Evolutionary conservation across 23 tunicate genomes (phyloP).

Genomic region (Botrylloides violaceus): DNA sequence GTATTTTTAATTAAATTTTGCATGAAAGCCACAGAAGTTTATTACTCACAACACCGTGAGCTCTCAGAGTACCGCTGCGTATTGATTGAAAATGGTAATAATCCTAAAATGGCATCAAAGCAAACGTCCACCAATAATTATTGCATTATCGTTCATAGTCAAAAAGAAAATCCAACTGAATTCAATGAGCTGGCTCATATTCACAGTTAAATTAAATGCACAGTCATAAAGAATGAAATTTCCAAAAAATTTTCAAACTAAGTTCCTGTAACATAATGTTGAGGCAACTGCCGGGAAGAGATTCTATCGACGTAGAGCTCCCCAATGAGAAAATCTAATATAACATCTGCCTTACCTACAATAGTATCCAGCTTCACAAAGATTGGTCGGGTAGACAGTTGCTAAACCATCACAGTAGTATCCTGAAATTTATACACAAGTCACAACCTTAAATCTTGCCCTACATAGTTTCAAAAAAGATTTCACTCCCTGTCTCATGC

Average conservation of each 20-base stretch:
- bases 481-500: too few species aligned
- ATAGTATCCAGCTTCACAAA: constrained; percentile 53
- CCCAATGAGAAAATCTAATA: too few species aligned
- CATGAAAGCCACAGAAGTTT: neutral
- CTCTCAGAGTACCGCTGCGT: neutral
- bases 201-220: too few species aligned
- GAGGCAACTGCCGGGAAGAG: neutral
- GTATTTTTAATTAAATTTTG: too few species aligned
- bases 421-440: constrained; percentile 20
- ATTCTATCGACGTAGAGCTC: neutral
- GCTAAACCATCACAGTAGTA: constrained; percentile 53
- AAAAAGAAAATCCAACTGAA: too few species aligned
- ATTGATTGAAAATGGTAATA: neutral
- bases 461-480: too few species aligned
- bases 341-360: too few species aligned
- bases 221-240: neutral
- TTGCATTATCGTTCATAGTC: too few species aligned
- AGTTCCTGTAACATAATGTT: neutral
- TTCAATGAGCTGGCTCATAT: too few species aligned
- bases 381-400: neutral
- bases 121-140: too few species aligned
- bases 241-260: neutral
- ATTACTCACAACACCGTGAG: neutral
- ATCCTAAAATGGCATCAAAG: too few species aligned
- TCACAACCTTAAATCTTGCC: too few species aligned